A percentile compares a stretch with the other conserved stretches of the same genome.
These are phyloP conservation scores for Meloidogyne floridensis DNA, from an alignment of 1,140 invertebrate species.

Conservation along the genomic window DNA sequence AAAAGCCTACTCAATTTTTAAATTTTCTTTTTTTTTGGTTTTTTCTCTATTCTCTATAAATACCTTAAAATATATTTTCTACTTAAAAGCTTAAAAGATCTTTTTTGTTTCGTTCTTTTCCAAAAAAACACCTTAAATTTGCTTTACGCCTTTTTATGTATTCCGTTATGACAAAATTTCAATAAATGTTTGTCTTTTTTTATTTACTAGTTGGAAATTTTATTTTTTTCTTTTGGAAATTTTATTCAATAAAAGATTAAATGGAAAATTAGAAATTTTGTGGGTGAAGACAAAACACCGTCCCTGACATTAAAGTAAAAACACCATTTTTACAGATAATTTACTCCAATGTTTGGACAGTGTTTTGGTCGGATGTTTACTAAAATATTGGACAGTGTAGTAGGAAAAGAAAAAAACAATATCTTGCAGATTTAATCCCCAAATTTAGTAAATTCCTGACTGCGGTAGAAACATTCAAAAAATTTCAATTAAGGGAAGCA, in stretches of 20 bases:
- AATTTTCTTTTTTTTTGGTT: not conserved
- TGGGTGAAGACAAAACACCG: too few species aligned
- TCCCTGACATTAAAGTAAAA: too few species aligned
- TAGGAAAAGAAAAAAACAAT: too few species aligned
- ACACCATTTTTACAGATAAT: too few species aligned
- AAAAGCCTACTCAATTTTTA: not conserved
- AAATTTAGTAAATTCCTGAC: too few species aligned
- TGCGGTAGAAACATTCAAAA: too few species aligned
- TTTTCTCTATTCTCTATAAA: not conserved
- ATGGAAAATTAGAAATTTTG: too few species aligned
- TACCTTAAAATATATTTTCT: slow-evolving; percentile 7
- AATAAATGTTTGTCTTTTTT: slow-evolving; percentile 1
- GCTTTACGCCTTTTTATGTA: slow-evolving; percentile 8
- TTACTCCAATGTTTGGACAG: too few species aligned
- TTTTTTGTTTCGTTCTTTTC: not conserved
- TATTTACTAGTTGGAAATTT: not conserved
- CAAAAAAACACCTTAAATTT: not conserved
- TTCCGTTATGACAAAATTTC: not conserved
- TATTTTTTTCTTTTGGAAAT: not conserved
- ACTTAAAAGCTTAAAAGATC: not conserved
- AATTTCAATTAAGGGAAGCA: too few species aligned
- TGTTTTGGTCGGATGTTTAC: too few species aligned
- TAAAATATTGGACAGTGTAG: too few species aligned
- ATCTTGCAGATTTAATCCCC: too few species aligned
- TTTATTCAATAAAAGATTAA: not conserved